A percentile compares a stretch with the other conserved stretches of the same genome.
Evolutionary conservation across 2,113 vertebrate species (phyloP).

Genomic region (Gymnorhina tibicen): DNA sequence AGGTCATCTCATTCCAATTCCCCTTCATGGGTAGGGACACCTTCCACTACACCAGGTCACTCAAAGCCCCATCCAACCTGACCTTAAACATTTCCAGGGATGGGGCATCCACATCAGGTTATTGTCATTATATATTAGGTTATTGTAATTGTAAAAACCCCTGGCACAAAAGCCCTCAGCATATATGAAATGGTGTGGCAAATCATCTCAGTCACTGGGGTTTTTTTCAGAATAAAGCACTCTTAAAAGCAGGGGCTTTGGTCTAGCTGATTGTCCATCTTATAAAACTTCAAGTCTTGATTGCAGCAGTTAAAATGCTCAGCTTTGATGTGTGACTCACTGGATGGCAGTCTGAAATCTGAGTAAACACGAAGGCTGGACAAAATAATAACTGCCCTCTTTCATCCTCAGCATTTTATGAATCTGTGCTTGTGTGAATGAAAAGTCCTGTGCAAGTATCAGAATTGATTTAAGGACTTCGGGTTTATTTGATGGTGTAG

Average conservation of each 20-base stretch:
- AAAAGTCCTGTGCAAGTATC: not conserved
- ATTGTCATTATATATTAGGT: not conserved
- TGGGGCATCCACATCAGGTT: not conserved
- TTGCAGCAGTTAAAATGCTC: not conserved
- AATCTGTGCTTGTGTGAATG: not conserved
- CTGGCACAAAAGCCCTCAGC: not conserved
- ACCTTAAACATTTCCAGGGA: not conserved
- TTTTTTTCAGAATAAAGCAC: not conserved
- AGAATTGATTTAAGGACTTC: not conserved
- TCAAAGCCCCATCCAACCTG: not conserved
- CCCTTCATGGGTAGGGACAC: not conserved
- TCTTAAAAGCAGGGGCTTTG: not conserved
- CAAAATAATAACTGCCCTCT: not conserved
- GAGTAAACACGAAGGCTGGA: not conserved
- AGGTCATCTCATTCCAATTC: not conserved
- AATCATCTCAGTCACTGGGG: not conserved
- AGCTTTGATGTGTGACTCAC: not conserved
- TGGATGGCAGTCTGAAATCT: not conserved
- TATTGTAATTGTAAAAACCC: not conserved
- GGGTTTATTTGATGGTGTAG: not conserved
- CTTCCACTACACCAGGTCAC: accelerated
- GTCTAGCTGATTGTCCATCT: not conserved
- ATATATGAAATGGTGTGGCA: not conserved
- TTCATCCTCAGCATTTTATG: not conserved
- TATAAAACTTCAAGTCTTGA: not conserved